These are phyloP conservation scores for Apeira syringaria DNA, from an alignment of 2,888 invertebrate genomes.

Conservation along the genomic window DNA sequence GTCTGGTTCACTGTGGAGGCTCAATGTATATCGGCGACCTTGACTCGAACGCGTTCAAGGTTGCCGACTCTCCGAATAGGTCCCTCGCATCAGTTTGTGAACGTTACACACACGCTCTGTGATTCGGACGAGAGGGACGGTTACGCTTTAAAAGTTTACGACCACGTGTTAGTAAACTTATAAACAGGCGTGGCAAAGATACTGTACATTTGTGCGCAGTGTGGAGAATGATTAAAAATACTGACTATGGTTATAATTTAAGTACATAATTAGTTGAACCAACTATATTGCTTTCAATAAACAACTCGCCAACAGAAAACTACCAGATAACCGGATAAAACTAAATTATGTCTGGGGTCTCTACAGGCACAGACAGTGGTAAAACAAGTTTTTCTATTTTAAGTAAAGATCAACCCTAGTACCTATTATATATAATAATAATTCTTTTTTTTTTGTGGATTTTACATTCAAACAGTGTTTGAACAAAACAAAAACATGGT, in stretches of 20 bases:
- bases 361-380: constrained; percentile 5
- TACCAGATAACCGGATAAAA: constrained; percentile 1
- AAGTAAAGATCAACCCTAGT: too few species aligned
- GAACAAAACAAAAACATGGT: too few species aligned
- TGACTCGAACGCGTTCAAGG: constrained; percentile 69
- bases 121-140: constrained; percentile 29
- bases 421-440: too few species aligned
- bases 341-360: neutral
- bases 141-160: constrained; percentile 33
- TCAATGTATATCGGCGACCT: constrained; percentile 57
- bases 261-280: too few species aligned
- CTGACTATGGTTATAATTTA: too few species aligned
- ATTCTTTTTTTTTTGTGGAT: too few species aligned
- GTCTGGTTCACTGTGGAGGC: constrained; percentile 48
- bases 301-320: neutral
- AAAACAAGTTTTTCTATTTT: constrained; percentile 16
- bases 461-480: too few species aligned
- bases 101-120: constrained; percentile 35
- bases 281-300: too few species aligned
- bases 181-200: constrained; percentile 10
- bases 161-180: constrained; percentile 31
- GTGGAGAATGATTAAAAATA: too few species aligned
- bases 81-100: constrained; percentile 36
- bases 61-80: constrained; percentile 44
- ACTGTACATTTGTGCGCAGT: too few species aligned